phyloP scores from a whole-genome alignment of 1,140 invertebrate species.

The Cotesia glomerata region DNA sequence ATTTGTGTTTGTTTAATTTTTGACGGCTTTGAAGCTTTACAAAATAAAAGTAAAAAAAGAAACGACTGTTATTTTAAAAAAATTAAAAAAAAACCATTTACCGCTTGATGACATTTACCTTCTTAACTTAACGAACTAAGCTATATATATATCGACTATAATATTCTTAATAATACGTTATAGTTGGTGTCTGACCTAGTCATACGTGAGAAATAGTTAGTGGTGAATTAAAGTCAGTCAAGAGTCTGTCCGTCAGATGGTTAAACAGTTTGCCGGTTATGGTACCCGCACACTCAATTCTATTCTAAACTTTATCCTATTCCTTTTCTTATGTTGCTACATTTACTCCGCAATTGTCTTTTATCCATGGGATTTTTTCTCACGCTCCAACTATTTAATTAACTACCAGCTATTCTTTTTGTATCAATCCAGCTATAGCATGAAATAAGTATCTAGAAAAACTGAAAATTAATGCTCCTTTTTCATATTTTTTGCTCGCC shows the following conservation, averaged over 20 bases:
- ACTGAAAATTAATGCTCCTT: no score
- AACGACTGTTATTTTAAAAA: no score
- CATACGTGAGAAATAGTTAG: constrained; percentile 34
- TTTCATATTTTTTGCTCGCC: no score
- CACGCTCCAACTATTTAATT: constrained; percentile 32
- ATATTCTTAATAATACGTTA: no score
- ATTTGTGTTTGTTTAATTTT: no score
- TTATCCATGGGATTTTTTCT: constrained; percentile 21
- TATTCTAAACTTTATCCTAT: constrained; percentile 13
- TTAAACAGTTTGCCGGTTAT: background rate
- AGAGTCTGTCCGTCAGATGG: background rate
- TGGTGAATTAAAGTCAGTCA: constrained; percentile 13
- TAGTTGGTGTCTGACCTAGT: constrained; percentile 30
- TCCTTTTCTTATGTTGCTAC: constrained; percentile 12
- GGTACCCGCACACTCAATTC: constrained; percentile 12
- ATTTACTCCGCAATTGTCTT: constrained; percentile 18
- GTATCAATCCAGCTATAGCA: background rate
- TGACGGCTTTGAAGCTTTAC: no score
- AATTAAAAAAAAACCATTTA: constrained; percentile 21
- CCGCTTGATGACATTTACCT: constrained; percentile 23
- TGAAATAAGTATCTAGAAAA: background rate
- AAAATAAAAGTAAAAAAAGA: no score
- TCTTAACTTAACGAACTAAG: no score
- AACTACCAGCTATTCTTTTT: background rate
- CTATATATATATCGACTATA: background rate